Evolutionary conservation across 2,113 vertebrate species (phyloP).

Genomic region (Lynx canadensis): DNA sequence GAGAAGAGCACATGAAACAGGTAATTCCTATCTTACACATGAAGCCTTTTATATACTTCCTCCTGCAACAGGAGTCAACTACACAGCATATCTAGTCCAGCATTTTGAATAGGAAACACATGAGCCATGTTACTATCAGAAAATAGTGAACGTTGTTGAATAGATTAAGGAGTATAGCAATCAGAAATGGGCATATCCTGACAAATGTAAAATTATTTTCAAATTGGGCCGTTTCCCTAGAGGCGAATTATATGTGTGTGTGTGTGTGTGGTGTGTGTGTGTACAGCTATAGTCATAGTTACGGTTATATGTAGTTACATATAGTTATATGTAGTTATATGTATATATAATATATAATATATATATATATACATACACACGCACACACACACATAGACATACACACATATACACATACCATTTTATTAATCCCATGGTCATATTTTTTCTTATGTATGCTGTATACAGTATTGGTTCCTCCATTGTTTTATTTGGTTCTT

Average conservation of each 20-base stretch:
- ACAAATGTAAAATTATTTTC: constrained; percentile 34
- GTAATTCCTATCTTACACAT: constrained; percentile 1
- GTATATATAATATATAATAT: too few species aligned
- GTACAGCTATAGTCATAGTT: too few species aligned
- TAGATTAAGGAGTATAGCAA: neutral
- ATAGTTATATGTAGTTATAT: too few species aligned
- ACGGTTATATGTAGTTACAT: too few species aligned
- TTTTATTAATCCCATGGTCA: neutral
- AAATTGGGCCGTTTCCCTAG: neutral
- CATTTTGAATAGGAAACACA: constrained; percentile 17
- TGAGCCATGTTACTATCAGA: neutral
- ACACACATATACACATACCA: neutral
- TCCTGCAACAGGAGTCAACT: neutral
- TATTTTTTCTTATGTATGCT: constrained; percentile 47
- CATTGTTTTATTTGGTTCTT: constrained; percentile 9
- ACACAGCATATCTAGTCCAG: neutral
- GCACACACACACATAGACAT: too few species aligned
- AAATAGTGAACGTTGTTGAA: neutral
- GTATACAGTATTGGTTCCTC: neutral
- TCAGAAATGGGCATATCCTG: neutral
- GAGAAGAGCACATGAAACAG: neutral
- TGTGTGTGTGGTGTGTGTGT: too few species aligned
- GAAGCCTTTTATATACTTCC: neutral
- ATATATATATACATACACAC: too few species aligned
- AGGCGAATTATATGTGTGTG: neutral